These are phyloP conservation scores for Caranx ignobilis DNA, from an alignment of 2,113 vertebrate genomes.

Conservation along the genomic window DNA sequence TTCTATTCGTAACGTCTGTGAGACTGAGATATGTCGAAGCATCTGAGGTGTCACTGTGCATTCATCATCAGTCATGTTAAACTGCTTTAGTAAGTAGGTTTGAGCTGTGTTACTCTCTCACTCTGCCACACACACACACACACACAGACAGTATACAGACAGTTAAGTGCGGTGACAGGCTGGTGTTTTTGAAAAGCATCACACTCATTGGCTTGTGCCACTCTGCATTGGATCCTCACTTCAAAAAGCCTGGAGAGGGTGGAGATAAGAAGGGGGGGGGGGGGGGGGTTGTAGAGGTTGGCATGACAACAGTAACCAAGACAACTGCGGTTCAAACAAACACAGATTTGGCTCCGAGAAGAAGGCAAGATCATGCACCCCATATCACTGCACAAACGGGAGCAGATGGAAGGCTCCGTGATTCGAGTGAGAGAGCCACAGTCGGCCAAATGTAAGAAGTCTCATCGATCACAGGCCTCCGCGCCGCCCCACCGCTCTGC, in stretches of 20 bases:
- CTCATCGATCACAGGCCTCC: slow-evolving; percentile 40
- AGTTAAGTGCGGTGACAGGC: slow-evolving; percentile 67
- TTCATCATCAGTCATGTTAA: too few relatives aligned
- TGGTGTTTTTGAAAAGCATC: slow-evolving; percentile 58
- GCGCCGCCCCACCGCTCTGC: neutral
- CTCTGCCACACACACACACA: slow-evolving; percentile 36
- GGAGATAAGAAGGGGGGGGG: slow-evolving; percentile 5
- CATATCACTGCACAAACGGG: slow-evolving; percentile 39
- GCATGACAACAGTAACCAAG: slow-evolving; percentile 82
- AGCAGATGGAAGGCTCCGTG: slow-evolving; percentile 45
- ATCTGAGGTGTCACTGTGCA: neutral
- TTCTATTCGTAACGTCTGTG: neutral
- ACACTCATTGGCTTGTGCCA: slow-evolving; percentile 61
- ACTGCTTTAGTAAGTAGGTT: neutral
- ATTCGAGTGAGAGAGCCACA: slow-evolving; percentile 30
- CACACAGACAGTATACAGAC: slow-evolving; percentile 34
- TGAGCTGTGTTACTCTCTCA: neutral
- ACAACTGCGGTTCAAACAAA: slow-evolving; percentile 82
- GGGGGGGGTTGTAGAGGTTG: slow-evolving; percentile 66
- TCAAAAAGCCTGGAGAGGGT: slow-evolving; percentile 54
- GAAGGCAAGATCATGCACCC: slow-evolving; percentile 49
- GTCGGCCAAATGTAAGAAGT: slow-evolving; percentile 39
- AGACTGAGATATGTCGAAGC: neutral
- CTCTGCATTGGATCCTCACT: slow-evolving; percentile 76
- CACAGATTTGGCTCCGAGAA: slow-evolving; percentile 58